Evolutionary conservation across 2,888 invertebrate genomes (phyloP).

Genomic region (Drosophila pegasa): DNA sequence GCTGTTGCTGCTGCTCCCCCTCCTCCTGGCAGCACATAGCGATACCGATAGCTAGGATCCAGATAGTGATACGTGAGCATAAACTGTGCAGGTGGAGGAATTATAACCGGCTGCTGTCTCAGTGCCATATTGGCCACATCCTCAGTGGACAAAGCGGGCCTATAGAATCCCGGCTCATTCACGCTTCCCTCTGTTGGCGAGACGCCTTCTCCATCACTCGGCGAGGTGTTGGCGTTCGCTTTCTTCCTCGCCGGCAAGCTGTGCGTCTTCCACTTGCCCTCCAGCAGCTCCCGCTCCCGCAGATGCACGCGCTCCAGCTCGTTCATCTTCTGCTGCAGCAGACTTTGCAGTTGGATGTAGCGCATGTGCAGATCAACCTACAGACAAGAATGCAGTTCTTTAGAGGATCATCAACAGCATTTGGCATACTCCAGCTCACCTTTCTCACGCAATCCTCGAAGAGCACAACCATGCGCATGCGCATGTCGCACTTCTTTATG

Average conservation of each 20-base stretch:
- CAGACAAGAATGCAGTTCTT: neutral
- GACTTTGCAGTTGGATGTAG: slow-evolving; percentile 94
- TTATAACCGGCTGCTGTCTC: slow-evolving; percentile 69
- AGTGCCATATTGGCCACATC: slow-evolving; percentile 87
- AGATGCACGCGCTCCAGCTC: slow-evolving; percentile 93
- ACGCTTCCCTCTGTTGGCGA: slow-evolving; percentile 85
- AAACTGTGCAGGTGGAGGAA: slow-evolving; percentile 85
- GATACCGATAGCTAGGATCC: slow-evolving; percentile 90
- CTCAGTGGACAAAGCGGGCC: slow-evolving; percentile 93
- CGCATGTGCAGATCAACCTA: slow-evolving; percentile 94
- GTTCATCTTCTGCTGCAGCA: slow-evolving; percentile 92
- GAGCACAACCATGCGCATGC: slow-evolving; percentile 97
- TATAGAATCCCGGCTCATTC: slow-evolving; percentile 86
- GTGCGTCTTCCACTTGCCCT: slow-evolving; percentile 95
- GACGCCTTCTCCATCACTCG: slow-evolving; percentile 85
- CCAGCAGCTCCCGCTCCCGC: slow-evolving; percentile 92
- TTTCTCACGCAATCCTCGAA: slow-evolving; percentile 98
- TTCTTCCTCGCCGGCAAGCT: slow-evolving; percentile 94
- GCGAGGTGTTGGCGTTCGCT: slow-evolving; percentile 87
- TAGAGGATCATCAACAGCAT: neutral
- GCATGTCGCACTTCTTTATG: slow-evolving; percentile 94
- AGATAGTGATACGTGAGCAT: slow-evolving; percentile 89
- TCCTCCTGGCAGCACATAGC: slow-evolving; percentile 90
- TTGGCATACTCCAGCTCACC: slow-evolving; percentile 84
- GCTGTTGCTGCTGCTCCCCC: slow-evolving; percentile 86